Evolutionary conservation across 64 coral and sea anemone species (phyloP).

Genomic region (Montipora foliosa): DNA sequence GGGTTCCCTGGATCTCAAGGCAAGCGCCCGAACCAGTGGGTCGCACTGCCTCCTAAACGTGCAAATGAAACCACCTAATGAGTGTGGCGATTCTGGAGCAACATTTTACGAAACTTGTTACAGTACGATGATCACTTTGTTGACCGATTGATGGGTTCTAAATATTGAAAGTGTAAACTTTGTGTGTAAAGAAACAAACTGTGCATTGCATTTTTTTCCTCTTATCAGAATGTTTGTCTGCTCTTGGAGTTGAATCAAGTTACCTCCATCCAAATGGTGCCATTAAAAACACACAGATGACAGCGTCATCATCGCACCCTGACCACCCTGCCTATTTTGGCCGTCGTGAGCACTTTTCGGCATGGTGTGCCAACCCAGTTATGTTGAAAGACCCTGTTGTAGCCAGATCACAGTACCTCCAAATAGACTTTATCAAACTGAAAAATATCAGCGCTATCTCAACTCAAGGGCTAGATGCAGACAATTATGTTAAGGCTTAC

Average conservation of each 20-base stretch:
- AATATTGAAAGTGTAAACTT: no score
- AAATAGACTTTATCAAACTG: neutral
- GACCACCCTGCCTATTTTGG: neutral
- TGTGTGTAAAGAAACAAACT: no score
- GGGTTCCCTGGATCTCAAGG: no score
- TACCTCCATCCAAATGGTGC: neutral
- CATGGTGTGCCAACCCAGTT: neutral
- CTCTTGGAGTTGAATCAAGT: conserved; percentile 10
- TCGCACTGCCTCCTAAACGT: no score
- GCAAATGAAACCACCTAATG: no score
- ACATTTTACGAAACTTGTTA: no score
- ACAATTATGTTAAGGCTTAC: neutral
- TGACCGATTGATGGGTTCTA: no score
- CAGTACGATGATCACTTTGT: no score
- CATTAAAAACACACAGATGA: neutral
- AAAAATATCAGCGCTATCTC: neutral
- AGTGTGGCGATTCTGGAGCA: no score
- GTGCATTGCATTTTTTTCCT: neutral
- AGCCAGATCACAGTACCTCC: neutral
- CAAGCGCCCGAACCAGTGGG: no score
- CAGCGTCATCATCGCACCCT: neutral
- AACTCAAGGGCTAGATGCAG: neutral
- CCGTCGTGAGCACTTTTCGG: neutral
- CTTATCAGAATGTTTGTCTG: neutral
- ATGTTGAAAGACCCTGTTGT: neutral